Evolutionary conservation across 2,888 invertebrate species (phyloP).

Genomic region (Listrodromus nycthemerus): DNA sequence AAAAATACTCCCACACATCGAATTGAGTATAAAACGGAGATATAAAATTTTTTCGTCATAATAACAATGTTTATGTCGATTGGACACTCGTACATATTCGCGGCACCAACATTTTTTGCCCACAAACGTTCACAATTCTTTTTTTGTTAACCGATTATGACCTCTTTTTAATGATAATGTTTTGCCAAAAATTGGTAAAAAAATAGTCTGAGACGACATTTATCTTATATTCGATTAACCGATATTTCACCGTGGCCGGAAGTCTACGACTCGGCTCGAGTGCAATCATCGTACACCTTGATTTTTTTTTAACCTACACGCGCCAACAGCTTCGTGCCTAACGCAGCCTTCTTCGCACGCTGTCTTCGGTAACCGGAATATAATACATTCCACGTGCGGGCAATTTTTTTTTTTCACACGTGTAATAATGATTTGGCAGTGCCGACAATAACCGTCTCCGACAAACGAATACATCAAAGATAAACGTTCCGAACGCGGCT

Average conservation of each 20-base stretch:
- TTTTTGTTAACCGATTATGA: not conserved
- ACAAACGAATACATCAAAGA: not conserved
- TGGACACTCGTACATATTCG: too few species aligned
- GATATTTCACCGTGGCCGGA: not conserved
- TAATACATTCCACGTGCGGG: not conserved
- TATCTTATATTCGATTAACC: not conserved
- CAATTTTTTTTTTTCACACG: not conserved
- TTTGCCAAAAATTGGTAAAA: too few species aligned
- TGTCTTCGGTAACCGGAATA: not conserved
- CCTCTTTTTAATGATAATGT: not conserved
- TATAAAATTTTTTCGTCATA: not conserved
- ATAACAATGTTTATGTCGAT: not conserved
- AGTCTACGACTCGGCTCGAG: not conserved
- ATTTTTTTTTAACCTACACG: not conserved
- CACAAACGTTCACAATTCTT: too few species aligned
- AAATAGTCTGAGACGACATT: not conserved
- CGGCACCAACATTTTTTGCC: too few species aligned
- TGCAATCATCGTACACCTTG: not conserved
- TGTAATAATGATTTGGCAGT: not conserved
- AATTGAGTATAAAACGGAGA: not conserved
- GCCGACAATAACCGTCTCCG: not conserved
- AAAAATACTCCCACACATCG: not conserved
- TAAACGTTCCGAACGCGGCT: constrained; percentile 68
- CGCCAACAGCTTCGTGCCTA: not conserved
- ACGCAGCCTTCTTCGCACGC: not conserved